phyloP scores from a whole-genome alignment of 2,113 vertebrate species.

The Hydropotes inermis region DNA sequence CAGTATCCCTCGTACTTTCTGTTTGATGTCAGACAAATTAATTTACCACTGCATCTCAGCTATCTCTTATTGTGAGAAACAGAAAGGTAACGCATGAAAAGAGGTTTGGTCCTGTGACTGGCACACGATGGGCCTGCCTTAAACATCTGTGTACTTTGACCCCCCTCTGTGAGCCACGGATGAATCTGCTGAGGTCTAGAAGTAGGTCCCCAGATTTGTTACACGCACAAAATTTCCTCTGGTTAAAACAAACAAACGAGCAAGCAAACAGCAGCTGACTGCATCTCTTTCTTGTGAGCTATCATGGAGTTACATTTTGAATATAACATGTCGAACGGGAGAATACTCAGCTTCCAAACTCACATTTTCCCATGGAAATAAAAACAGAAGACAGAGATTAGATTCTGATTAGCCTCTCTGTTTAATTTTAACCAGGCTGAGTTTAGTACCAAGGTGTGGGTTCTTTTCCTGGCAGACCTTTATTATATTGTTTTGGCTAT shows the following conservation, averaged over 20 bases:
- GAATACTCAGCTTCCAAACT: constrained; percentile 20
- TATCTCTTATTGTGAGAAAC: not conserved
- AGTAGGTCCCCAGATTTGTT: not conserved
- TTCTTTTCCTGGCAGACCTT: constrained; percentile 38
- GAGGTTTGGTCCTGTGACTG: not conserved
- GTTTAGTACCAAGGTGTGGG: not conserved
- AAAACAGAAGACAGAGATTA: constrained; percentile 49
- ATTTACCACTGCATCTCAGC: not conserved
- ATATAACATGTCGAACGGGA: not conserved
- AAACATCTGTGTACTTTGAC: not conserved
- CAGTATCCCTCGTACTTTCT: not conserved
- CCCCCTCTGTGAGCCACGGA: not conserved
- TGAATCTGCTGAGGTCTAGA: not conserved
- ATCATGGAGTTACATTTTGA: not conserved
- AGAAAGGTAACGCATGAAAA: not conserved
- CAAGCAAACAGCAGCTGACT: not conserved
- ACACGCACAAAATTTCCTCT: not conserved
- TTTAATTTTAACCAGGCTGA: constrained; percentile 49
- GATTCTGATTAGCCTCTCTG: constrained; percentile 32
- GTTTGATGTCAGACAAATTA: not conserved
- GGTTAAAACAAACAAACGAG: not conserved
- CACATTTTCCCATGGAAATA: constrained; percentile 28
- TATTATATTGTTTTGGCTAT: constrained; percentile 27
- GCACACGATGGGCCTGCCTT: not conserved
- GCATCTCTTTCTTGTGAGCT: not conserved